Conservation (phyloP, 2,888 invertebrate species). For the Hyposoter didymator region DNA sequence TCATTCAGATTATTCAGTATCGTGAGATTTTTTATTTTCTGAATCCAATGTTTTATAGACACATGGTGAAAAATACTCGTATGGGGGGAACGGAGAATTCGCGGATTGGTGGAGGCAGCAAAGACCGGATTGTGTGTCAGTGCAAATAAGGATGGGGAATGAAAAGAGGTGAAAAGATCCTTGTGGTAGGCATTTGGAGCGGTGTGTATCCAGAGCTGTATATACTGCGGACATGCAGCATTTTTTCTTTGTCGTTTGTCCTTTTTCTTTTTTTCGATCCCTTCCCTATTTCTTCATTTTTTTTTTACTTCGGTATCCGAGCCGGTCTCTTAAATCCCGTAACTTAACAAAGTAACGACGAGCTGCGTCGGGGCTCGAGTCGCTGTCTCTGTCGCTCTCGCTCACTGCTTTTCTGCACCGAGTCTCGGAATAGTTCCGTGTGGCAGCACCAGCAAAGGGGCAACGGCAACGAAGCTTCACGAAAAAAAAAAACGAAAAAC, state of each 20-base stretch:
- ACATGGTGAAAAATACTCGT: conserved; percentile 52
- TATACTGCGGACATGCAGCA: conserved; percentile 46
- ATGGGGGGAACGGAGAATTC: conserved; percentile 37
- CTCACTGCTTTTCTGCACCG: conserved; percentile 13
- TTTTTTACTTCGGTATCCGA: conserved; percentile 50
- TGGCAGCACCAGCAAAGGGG: conserved; percentile 50
- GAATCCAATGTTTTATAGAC: conserved; percentile 27
- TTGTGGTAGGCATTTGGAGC: conserved; percentile 59
- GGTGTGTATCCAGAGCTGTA: conserved; percentile 58
- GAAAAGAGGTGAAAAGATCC: conserved; percentile 64
- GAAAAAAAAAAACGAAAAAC: conserved; percentile 24
- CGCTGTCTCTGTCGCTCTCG: background rate
- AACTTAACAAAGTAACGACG: conserved; percentile 80
- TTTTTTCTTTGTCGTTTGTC: conserved; percentile 25
- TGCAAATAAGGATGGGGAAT: conserved; percentile 69
- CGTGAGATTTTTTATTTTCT: conserved; percentile 23
- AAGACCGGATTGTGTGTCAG: conserved; percentile 68
- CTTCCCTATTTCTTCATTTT: conserved; percentile 34
- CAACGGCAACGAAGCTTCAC: conserved; percentile 44
- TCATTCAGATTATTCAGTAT: conserved; percentile 48
- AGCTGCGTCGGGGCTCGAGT: conserved; percentile 52
- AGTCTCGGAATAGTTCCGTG: conserved; percentile 41
- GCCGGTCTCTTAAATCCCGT: conserved; percentile 78
- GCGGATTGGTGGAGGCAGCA: conserved; percentile 62
- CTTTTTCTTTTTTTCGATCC: conserved; percentile 20